Conservation (phyloP, 2,113 vertebrate species). For the Panurus biarmicus region DNA sequence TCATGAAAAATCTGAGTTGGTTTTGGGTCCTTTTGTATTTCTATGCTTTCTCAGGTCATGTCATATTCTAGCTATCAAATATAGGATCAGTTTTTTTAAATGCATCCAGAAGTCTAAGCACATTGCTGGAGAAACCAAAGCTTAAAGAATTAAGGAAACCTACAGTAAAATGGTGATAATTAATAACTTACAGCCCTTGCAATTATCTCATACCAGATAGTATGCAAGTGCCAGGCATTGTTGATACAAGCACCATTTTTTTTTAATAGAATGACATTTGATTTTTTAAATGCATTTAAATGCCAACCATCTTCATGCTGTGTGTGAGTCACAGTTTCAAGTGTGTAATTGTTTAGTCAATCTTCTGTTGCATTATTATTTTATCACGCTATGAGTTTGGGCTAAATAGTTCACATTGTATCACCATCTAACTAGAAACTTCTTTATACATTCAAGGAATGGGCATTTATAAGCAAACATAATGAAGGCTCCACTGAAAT, state of each 20-base stretch:
- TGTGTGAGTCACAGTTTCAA: slow-evolving; percentile 46
- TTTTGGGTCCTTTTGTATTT: not conserved
- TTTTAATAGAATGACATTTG: not conserved
- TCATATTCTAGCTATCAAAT: not conserved
- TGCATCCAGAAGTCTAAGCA: not conserved
- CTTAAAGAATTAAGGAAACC: not conserved
- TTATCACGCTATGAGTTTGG: not conserved
- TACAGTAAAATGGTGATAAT: not conserved
- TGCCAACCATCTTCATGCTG: slow-evolving; percentile 18
- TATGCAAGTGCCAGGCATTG: not conserved
- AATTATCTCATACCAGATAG: not conserved
- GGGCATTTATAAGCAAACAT: not conserved
- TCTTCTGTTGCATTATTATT: slow-evolving; percentile 17
- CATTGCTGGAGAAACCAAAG: not conserved
- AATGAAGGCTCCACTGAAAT: not conserved
- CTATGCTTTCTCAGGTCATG: not conserved
- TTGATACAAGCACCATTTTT: not conserved
- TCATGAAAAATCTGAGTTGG: not conserved
- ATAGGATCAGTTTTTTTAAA: not conserved
- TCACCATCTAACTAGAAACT: not conserved
- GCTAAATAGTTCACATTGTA: not conserved
- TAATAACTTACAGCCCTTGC: not conserved
- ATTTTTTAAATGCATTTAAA: slow-evolving; percentile 37
- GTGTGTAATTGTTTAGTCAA: slow-evolving; percentile 38
- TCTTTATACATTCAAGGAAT: not conserved